Percentiles rank a stretch among this genome's conserved stretches.
These are phyloP conservation scores for Ctenomys sociabilis DNA, from an alignment of 2,113 vertebrate genomes.

Conservation along the genomic window DNA sequence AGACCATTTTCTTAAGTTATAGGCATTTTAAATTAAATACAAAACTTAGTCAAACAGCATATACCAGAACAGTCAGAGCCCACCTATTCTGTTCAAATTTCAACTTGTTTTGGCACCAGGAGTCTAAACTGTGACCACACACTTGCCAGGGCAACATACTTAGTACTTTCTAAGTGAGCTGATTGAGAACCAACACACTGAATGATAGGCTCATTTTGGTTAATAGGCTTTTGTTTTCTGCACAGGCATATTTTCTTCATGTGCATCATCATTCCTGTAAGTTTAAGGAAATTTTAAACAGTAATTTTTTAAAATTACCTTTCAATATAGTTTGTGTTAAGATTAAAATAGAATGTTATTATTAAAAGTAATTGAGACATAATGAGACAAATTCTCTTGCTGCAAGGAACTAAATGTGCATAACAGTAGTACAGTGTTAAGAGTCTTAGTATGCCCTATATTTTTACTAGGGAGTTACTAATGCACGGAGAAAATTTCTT, in stretches of 20 bases:
- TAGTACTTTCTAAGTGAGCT: background rate
- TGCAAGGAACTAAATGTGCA: background rate
- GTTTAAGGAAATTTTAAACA: background rate
- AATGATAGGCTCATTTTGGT: background rate
- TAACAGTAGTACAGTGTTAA: background rate
- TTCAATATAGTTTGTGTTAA: background rate
- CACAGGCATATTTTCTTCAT: background rate
- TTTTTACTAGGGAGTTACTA: constrained; percentile 35
- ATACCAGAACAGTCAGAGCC: background rate
- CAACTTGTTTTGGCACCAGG: too few relatives aligned
- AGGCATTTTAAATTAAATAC: background rate
- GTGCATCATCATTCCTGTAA: background rate
- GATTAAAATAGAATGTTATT: constrained; percentile 25
- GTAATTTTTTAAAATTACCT: constrained; percentile 17
- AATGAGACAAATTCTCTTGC: constrained; percentile 16
- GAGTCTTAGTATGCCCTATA: background rate
- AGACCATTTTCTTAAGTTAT: background rate
- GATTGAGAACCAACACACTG: background rate
- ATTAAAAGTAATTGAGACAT: constrained; percentile 50
- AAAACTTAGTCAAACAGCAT: background rate
- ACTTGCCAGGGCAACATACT: too few relatives aligned
- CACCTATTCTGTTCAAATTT: background rate
- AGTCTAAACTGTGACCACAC: too few relatives aligned
- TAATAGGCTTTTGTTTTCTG: background rate
- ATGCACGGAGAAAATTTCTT: background rate